A percentile compares a stretch with the other conserved stretches of the same genome.
Conservation (phyloP, 2,888 invertebrate species). For the Arrhopalites spinosus region DNA sequence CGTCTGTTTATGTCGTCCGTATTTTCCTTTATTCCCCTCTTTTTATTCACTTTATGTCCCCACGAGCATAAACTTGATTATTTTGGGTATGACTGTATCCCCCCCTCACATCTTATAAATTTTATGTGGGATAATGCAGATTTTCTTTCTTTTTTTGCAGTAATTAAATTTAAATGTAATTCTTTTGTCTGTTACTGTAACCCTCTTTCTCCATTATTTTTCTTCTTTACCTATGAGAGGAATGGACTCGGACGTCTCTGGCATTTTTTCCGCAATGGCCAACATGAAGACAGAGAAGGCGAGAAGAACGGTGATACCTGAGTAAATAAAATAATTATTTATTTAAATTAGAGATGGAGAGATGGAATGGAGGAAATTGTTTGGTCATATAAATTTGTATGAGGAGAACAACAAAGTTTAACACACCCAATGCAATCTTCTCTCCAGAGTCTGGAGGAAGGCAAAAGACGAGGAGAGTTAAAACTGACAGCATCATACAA, state of each 20-base stretch:
- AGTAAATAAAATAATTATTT: neutral
- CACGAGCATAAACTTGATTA: too few species aligned
- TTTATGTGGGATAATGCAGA: neutral
- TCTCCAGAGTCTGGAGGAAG: conserved; percentile 65
- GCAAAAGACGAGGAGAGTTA: conserved; percentile 64
- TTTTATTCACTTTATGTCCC: too few species aligned
- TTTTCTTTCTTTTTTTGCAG: neutral
- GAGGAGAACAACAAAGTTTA: too few species aligned
- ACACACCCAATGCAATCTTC: conserved; percentile 62
- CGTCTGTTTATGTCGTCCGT: too few species aligned
- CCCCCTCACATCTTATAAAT: too few species aligned
- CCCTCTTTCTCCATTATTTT: too few species aligned
- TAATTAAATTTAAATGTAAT: neutral
- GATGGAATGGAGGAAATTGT: too few species aligned
- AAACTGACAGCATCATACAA: conserved; percentile 64
- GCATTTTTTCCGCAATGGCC: conserved; percentile 64
- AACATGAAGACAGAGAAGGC: conserved; percentile 64
- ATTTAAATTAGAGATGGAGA: too few species aligned
- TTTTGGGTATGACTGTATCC: too few species aligned
- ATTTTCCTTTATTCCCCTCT: too few species aligned
- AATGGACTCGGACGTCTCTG: conserved; percentile 65
- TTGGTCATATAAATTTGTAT: too few species aligned
- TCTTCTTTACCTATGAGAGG: conserved; percentile 62
- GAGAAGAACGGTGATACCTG: conserved; percentile 63
- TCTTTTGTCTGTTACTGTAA: too few species aligned